phyloP scores from a whole-genome alignment of 2,113 vertebrate genomes.

The Asarcornis scutulata region DNA sequence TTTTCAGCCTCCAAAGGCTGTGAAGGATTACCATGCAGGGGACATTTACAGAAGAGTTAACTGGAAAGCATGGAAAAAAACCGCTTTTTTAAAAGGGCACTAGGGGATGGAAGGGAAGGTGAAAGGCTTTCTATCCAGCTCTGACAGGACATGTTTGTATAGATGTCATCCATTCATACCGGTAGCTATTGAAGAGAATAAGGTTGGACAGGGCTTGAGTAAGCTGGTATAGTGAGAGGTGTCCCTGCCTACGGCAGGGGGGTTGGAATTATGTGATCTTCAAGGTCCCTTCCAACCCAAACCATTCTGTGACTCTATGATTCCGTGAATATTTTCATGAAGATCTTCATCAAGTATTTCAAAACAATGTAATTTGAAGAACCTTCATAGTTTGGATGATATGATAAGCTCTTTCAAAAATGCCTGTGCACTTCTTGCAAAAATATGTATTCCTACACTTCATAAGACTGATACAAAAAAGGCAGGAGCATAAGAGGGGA shows the following conservation, averaged over 20 bases:
- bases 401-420: too few relatives aligned
- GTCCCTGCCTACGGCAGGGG: too few relatives aligned
- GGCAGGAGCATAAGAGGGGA: neutral
- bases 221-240: too few relatives aligned
- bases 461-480: neutral
- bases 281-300: too few relatives aligned
- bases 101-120: neutral
- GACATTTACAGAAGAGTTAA: neutral
- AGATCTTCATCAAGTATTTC: neutral
- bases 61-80: neutral
- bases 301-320: too few relatives aligned
- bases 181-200: neutral
- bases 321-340: neutral
- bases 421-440: neutral
- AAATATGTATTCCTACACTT: neutral
- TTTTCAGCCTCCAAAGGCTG: neutral
- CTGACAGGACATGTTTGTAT: neutral
- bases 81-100: neutral
- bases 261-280: too few relatives aligned
- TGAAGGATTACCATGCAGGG: neutral
- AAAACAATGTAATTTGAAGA: neutral
- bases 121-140: neutral
- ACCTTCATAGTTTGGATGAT: neutral
- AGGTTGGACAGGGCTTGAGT: too few relatives aligned
- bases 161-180: neutral